Base-by-base conservation (phyloP, 2,888 invertebrate species). In the Perithous albicinctus region DNA sequence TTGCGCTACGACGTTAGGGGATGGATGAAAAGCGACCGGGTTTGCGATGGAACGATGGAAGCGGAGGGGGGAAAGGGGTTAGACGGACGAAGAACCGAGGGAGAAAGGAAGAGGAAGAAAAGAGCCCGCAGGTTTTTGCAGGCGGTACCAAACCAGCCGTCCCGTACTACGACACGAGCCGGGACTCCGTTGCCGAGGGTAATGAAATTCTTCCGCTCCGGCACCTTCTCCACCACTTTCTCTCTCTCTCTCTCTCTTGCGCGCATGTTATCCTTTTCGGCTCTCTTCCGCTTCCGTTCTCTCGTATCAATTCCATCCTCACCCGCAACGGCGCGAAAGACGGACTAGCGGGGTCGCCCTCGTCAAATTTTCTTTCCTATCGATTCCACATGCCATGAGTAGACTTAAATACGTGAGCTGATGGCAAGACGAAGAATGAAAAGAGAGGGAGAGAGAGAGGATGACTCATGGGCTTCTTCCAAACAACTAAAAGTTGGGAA, bases 201-300 rank as follows among this genome's bases (percentile, higher is more conserved):
- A 89, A 91, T 89, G 88, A 88, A 89, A 90, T 89, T 89, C 89
- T 88, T 90, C 88, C 88, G 85, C 84, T 85, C 83, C 83, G 67
- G 81, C 79, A 77, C 67, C 73, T 79, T 78, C 69, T 35, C 64
- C 51, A 48, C 15, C 8, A 46, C 32, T 67, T 76, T 64, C 83
- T 81, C 69, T 69, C 66, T 56, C 76, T 76, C 32, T 66, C 74
- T 56, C 67, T n/a, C 41, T 61, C 75, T 74, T 54, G 75, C 54
- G 38, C 46, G 51, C 56, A 59, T 64, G 56, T 59, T 41, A 76
- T 77, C 74, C 72, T 76, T 74, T 78, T 76, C 51, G 78, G 61
- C 20, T 69, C 56, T 63, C 67, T 74, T 74, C 74, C 64, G 54
- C 74, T 59, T 59, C 48, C 80, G 63, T 80, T 78, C 75, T 69